Base-by-base conservation (phyloP, 1,140 invertebrate species). In the Drosophila cardini region DNA sequence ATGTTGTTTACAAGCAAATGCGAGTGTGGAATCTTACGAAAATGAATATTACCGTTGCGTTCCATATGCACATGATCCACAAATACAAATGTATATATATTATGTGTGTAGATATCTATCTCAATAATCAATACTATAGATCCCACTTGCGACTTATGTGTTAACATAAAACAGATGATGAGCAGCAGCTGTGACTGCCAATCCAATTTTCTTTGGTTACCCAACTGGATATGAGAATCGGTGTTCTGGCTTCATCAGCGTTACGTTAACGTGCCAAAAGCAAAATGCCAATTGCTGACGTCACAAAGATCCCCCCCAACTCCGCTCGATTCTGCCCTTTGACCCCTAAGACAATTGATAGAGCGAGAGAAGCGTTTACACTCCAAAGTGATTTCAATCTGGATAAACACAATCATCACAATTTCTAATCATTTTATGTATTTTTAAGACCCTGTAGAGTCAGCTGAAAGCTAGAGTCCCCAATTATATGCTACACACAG, bases 111-210 rank as follows among this genome's bases (percentile, higher is more conserved):
- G 11, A 45, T 15, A 50, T 50, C 46, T 50, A 50, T 26, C 46
- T 30, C 46, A 30, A 50, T 50, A 50, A 4, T 34, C 6, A 16
- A 52, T 52, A 52, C 30, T 52, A 34, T 32, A 52, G 13, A 34
- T 53, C 18, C 34, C 57, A 61, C 30, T 52, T 45, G 63, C 79
- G 79, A 82, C 68, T 72, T 75, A 79, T 85, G 61, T 61, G 76
- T 80, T 87, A 87, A 87, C 83, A 87, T 89, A 89, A 87, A 87
- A 64, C 83, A 87, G 83, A 87, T 87, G 83, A 87, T 65, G 84
- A 77, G 46, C 79, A 48, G 84, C 83, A 78, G 62, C 82, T 85
- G 82, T 48, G 82, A 72, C 78, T 85, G 82, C 72, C 82, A 81
- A 82, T 79, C 45, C 21, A 68, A 73, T 70, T 64, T 30, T 40